These are phyloP conservation scores for Xenopus petersii DNA, from an alignment of 2,797 vertebrate species.

Conservation along the genomic window DNA sequence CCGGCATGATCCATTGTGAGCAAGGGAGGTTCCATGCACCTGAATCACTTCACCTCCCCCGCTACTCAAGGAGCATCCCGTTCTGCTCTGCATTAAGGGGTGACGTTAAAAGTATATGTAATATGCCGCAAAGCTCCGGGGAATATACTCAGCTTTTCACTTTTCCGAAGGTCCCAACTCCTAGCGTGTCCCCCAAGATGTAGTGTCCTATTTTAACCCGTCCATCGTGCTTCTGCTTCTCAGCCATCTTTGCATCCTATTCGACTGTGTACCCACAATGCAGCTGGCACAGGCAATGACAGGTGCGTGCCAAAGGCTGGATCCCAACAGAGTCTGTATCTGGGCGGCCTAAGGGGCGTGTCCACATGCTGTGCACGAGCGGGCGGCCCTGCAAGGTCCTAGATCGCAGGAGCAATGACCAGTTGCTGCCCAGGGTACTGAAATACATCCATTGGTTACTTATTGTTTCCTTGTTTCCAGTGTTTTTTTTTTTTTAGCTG, in stretches of 20 bases:
- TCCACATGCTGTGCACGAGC: neutral
- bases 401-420: neutral
- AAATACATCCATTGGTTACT: neutral
- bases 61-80: neutral
- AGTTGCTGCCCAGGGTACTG: constrained; percentile 4
- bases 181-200: constrained; percentile 92
- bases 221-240: constrained; percentile 93
- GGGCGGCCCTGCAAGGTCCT: neutral
- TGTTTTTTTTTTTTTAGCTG: no score
- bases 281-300: constrained; percentile 52
- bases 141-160: constrained; percentile 91
- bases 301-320: constrained; percentile 3
- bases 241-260: constrained; percentile 78
- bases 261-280: constrained; percentile 59
- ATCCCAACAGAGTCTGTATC: neutral
- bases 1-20: no score
- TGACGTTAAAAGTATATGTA: neutral
- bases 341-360: neutral
- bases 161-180: constrained; percentile 98
- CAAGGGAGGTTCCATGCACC: no score
- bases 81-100: neutral
- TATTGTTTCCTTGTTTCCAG: no score
- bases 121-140: no score
- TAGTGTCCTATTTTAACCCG: constrained; percentile 96
- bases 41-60: no score